Base-by-base conservation (phyloP, 2,797 vertebrate genomes). In the Hypotaenidia philippensis region DNA sequence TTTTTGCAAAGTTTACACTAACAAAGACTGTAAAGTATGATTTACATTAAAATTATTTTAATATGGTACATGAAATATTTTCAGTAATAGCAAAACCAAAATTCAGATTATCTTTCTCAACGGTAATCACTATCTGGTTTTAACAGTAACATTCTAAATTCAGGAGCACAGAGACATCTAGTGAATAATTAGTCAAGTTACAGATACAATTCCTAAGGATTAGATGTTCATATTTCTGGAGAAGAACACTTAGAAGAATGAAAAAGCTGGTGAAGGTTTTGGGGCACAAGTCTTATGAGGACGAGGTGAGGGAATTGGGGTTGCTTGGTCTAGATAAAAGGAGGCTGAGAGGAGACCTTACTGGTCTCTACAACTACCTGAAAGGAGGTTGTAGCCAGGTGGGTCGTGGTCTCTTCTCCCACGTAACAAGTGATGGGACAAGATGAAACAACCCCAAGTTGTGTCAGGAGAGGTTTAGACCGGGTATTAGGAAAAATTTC, bases 111-210 rank as follows among this genome's bases (percentile, higher is more conserved):
- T 34, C 20, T 71, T 47, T 76, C 64, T 75, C 57, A 65, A 20
- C 4, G 56, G 41, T 40, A 69, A 64, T 64, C 74, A 52, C 31
- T 49, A 11, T 47, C 50, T 2, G 4, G 17, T 34, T 82, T 83
- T 59, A 91, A 87, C 32, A 64, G 52, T 23, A 87, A 75, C 2
- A 6, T 2, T 61, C 53, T 55, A 77, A 94, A 97, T 83, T 57
- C 71, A 88, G 97, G 92, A 93, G 92, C 91, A 87, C 26, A 97
- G 98, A 97, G 97, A 97, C 98, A 97, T 89, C 98, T 98, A 95
- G 97, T 97, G 98, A 97, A 90, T 26, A 79, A 83, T 68, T 63
- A 81, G 50, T 34, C 88, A 93, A 93, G 80, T 75, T 94, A 96
- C 94, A 96, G 29, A 75, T 21, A 65, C 13, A 31, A 66, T 92